These are phyloP conservation scores for Arnoldichthys spilopterus DNA, from an alignment of 2,797 vertebrate genomes.

Conservation along the genomic window DNA sequence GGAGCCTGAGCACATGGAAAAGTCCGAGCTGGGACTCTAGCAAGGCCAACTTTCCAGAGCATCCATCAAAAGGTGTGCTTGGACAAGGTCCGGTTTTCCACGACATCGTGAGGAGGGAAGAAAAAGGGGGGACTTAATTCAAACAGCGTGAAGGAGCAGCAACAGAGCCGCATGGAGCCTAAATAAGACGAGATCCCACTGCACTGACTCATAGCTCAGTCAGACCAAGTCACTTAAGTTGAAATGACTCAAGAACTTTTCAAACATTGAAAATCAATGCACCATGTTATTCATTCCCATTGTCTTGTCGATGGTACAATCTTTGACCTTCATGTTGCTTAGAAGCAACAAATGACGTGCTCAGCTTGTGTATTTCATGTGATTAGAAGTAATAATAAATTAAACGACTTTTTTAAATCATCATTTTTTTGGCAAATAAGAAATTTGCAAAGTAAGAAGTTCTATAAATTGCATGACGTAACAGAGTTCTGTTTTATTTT, in stretches of 20 bases:
- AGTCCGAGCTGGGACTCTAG: constrained; percentile 32
- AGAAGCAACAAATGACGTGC: no score
- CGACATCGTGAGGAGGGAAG: constrained; percentile 25
- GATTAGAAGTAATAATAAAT: no score
- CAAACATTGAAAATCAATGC: no score
- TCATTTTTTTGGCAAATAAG: no score
- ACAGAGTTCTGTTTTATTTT: no score
- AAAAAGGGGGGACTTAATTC: constrained; percentile 18
- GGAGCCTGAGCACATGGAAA: constrained; percentile 56
- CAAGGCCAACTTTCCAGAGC: constrained; percentile 58
- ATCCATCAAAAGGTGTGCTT: constrained; percentile 47
- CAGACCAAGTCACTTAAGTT: neutral
- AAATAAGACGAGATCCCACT: neutral
- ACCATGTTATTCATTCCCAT: no score
- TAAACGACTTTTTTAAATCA: no score
- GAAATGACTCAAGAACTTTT: neutral
- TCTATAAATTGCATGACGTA: no score
- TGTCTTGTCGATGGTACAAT: no score
- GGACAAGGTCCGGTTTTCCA: constrained; percentile 44
- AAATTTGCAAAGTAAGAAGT: no score
- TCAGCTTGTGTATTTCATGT: no score
- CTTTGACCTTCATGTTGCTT: no score
- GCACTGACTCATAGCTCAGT: constrained; percentile 20
- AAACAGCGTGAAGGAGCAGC: constrained; percentile 24
- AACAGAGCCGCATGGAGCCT: constrained; percentile 5